Conservation (phyloP, 2,797 vertebrate species). For the Poeciliopsis turneri region DNA sequence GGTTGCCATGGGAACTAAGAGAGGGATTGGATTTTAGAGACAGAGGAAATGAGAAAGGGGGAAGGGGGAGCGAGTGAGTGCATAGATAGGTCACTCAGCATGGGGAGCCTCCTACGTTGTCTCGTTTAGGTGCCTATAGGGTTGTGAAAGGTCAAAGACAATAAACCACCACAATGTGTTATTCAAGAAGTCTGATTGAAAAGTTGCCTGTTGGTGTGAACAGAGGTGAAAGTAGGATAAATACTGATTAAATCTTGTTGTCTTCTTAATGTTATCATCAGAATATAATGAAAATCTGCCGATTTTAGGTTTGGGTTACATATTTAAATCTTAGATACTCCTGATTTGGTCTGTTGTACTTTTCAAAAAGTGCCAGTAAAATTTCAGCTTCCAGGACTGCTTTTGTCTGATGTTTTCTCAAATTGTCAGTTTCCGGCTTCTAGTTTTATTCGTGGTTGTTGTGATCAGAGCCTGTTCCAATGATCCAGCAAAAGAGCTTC, state of each 20-base stretch:
- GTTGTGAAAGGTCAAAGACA: constrained; percentile 23
- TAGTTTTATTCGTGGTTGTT: background rate
- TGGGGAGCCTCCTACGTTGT: constrained; percentile 19
- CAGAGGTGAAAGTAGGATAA: background rate
- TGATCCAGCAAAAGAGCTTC: constrained; percentile 23
- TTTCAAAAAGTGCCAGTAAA: background rate
- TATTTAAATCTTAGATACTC: background rate
- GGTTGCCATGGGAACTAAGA: constrained; percentile 71
- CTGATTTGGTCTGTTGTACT: background rate
- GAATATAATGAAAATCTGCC: background rate
- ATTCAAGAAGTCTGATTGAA: constrained; percentile 9
- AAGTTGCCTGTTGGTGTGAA: background rate
- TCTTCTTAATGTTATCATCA: background rate
- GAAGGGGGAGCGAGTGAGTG: constrained; percentile 26
- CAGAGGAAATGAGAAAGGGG: constrained; percentile 15
- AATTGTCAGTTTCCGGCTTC: background rate
- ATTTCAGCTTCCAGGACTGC: background rate
- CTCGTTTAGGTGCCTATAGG: constrained; percentile 15
- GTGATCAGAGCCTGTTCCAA: constrained; percentile 3
- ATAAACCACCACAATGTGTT: background rate
- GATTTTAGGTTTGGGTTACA: background rate
- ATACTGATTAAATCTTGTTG: background rate
- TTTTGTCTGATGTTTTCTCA: background rate
- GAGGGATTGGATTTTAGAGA: constrained; percentile 40
- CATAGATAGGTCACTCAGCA: constrained; percentile 48